Evolutionary conservation across 1,140 invertebrate species (phyloP), one percentile per base, ranked within the genome.

Genomic region (Drosophila hydei): DNA sequence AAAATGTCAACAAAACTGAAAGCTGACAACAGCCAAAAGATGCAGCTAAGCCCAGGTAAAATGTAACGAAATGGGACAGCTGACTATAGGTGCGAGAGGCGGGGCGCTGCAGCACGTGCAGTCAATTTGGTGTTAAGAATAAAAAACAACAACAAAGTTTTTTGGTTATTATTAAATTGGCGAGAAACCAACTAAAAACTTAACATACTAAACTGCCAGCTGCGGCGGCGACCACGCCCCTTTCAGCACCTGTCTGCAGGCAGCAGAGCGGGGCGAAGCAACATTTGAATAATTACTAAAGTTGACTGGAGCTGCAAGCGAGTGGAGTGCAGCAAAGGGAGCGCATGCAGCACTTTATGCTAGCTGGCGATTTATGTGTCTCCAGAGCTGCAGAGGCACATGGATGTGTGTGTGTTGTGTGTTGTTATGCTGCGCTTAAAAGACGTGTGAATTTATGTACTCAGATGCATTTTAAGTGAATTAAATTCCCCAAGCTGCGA

Each of bases 281-380:
- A 9, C 79, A 75, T 84, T 83, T 87, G 79, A 87, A 87, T 88
- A 88, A 87, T 87, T 87, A 88, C 83, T 73, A 55, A 88, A 88
- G 81, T 87, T 87, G 62, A 50, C 64, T 71, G 54, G 27, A 16
- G 30, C 25, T 14, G 38, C 25, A 27, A 27, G 12, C 2, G 19
- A 25, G 60, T 18, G 47, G 5, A 19, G 11, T n/a, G 38, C 23
- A 23, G 12, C 30, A 27, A 51, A 65, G 30, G 27, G 11, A 4
- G 19, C 43, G 50, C 19, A 23, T 18, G 36, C 21, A 51, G 59
- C 27, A 25, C 30, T 33, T 63, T 48, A 62, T 55, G 48, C 38
- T 56, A 43, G 63, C 64, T 50, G 52, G 56, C 68, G 75, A 87
- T 87, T 87, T 87, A 88, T 88, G 72, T 56, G 78, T 75, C 71